Percentiles rank a stretch among this genome's conserved stretches.
phyloP scores from a whole-genome alignment of 2,888 invertebrate genomes.

The Tubulanus polymorphus region DNA sequence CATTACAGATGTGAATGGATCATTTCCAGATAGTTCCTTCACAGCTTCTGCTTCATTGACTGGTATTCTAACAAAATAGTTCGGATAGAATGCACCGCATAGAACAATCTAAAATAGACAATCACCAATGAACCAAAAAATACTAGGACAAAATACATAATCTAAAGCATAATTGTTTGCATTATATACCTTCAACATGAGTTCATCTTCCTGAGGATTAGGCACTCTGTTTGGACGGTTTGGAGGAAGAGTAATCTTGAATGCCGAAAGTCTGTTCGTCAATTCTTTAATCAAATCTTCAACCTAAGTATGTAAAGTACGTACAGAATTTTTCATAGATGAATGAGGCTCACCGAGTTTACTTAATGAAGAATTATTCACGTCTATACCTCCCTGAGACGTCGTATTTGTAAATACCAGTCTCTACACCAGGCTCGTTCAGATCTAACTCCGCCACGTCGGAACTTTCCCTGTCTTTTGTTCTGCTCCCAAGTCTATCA shows the following conservation, averaged over 20 bases:
- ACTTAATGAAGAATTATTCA: too few relatives aligned
- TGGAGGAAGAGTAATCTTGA: constrained; percentile 63
- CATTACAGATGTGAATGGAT: constrained; percentile 74
- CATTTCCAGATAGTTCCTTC: constrained; percentile 65
- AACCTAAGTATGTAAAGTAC: constrained; percentile 27
- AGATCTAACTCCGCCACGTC: constrained; percentile 40
- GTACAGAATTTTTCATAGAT: neutral
- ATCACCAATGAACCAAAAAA: too few relatives aligned
- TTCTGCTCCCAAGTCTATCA: constrained; percentile 67
- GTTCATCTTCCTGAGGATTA: constrained; percentile 58
- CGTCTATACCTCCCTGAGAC: constrained; percentile 37
- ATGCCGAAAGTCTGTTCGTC: constrained; percentile 59
- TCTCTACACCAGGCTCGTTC: constrained; percentile 54
- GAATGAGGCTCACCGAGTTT: too few relatives aligned
- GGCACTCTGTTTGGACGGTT: too few relatives aligned
- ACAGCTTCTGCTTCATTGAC: constrained; percentile 66
- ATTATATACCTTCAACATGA: constrained; percentile 68
- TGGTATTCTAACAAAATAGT: constrained; percentile 72
- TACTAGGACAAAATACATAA: too few relatives aligned
- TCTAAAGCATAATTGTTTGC: too few relatives aligned
- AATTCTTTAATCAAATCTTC: constrained; percentile 70
- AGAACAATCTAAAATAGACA: constrained; percentile 68
- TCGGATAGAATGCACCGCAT: constrained; percentile 88
- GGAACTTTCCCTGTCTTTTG: constrained; percentile 61
- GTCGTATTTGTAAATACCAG: constrained; percentile 37